phyloP scores from a whole-genome alignment of 2,797 vertebrate genomes.

The Alfaro cultratus region DNA sequence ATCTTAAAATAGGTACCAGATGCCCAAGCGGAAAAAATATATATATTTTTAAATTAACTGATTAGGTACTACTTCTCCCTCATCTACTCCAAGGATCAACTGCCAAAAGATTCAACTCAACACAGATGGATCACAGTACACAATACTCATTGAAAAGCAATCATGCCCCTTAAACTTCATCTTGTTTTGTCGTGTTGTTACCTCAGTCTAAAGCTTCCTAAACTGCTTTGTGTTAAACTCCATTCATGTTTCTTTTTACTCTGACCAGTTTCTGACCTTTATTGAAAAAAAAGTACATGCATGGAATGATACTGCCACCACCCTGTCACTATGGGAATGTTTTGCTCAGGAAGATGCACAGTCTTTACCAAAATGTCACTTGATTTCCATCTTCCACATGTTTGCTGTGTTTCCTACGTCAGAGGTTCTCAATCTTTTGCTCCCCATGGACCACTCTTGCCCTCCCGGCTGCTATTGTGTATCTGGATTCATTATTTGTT shows the following conservation, averaged over 20 bases:
- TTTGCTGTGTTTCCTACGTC: background rate
- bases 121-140: background rate
- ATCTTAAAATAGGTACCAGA: conserved; percentile 80
- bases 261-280: background rate
- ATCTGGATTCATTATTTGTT: background rate
- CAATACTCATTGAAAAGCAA: background rate
- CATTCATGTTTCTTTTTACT: background rate
- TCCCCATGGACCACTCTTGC: background rate
- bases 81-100: conserved; percentile 5
- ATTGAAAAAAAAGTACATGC: background rate
- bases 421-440: background rate
- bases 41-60: conserved; percentile 77
- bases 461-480: background rate
- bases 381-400: background rate
- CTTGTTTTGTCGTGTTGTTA: background rate
- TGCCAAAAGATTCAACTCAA: background rate
- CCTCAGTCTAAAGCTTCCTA: background rate
- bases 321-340: background rate
- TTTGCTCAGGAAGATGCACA: background rate
- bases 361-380: background rate
- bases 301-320: background rate
- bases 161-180: background rate
- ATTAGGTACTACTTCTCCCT: conserved; percentile 65
- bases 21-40: conserved; percentile 70
- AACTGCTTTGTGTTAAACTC: background rate